These are phyloP conservation scores for Choreutis nemorana DNA, from an alignment of 2,888 invertebrate species.

Conservation along the genomic window DNA sequence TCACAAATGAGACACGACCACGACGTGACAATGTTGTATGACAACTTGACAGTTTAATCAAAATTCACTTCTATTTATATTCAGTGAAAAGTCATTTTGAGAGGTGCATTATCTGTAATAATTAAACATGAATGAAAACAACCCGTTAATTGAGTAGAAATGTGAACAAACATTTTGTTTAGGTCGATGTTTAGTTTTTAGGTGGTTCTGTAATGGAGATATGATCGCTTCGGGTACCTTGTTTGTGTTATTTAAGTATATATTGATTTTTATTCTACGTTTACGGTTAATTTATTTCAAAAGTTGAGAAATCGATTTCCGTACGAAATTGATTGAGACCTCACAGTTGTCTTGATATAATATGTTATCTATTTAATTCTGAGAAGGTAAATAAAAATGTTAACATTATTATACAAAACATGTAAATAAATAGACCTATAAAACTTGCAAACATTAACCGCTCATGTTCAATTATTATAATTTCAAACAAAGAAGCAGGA, in stretches of 20 bases:
- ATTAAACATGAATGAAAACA: constrained; percentile 60
- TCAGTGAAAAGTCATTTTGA: constrained; percentile 24
- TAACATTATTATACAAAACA: too few species aligned
- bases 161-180: constrained; percentile 50
- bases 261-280: too few species aligned
- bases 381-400: too few species aligned
- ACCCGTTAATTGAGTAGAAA: constrained; percentile 56
- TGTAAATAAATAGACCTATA: too few species aligned
- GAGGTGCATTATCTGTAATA: constrained; percentile 27
- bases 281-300: too few species aligned
- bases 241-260: too few species aligned
- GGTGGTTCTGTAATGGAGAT: constrained; percentile 21
- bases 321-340: too few species aligned
- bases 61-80: constrained; percentile 36
- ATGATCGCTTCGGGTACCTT: too few species aligned
- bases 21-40: constrained; percentile 51
- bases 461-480: constrained; percentile 5
- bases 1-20: constrained; percentile 54
- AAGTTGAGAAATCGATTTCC: too few species aligned
- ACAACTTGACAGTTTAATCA: constrained; percentile 31
- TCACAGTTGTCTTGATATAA: too few species aligned
- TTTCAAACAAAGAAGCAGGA: too few species aligned
- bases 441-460: constrained; percentile 4
- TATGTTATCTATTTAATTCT: too few species aligned
- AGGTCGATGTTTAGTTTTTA: constrained; percentile 19